Base-by-base conservation (phyloP, 2,888 invertebrate genomes). In the Julus scandinavius region DNA sequence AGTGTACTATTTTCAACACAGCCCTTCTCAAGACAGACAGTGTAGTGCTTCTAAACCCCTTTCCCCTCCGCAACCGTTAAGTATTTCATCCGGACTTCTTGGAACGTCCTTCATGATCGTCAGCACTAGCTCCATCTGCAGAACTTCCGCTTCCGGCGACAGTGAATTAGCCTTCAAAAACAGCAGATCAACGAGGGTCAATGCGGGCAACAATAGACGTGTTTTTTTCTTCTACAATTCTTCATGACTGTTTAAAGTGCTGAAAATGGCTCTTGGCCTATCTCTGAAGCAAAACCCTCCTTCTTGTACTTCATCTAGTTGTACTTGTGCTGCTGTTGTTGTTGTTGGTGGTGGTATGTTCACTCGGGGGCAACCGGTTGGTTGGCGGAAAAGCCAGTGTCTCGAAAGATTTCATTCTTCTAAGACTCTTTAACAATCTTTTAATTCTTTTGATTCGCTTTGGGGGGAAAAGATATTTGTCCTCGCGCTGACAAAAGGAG, bases 401-500 rank as follows among this genome's bases (percentile, higher is more conserved):
- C n/a, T 72, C 29, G 20, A 29, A 72, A 29, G 72, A 80, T 38
- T 80, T 80, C 80, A 80, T 80, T 80, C 80, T 80, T 38, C 80
- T 80, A n/a, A n/a, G n/a, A 38, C 29, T 80, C 80, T 80, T 29
- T 80, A 9, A 11, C 80, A 80, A 80, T 80, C 80, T 80, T 80
- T 80, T 80, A 80, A 80, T 80, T 80, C 80, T 80, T 80, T 80
- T 80, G 80, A 80, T 80, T 45, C 38, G 80, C 80, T 80, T 45
- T 29, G 38, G 80, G 38, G 80, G 80, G 38, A 80, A 80, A 80
- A 80, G 29, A 80, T 15, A 38, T 29, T 29, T 11, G 72, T 11
- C 38, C 38, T 80, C 80, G 38, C 80, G 38, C n/a, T n/a, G n/a
- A n/a, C n/a, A n/a, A n/a, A 38, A 29, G 80, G 80, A 13, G 54